Evolutionary conservation across 2,888 invertebrate species (phyloP).

Genomic region (Tipula lateralis): DNA sequence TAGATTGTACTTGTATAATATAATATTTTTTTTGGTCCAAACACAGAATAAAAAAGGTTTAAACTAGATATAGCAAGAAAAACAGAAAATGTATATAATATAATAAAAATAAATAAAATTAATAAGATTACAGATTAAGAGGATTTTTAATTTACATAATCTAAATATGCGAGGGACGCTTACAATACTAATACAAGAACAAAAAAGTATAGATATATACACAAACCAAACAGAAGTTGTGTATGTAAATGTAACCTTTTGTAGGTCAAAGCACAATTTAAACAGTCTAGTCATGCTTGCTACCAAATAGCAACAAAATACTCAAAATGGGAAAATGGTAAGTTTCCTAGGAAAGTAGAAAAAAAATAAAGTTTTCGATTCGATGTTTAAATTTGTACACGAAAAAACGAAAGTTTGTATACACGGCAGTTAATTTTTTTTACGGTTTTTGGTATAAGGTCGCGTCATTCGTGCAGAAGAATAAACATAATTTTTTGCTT

Average conservation of each 20-base stretch:
- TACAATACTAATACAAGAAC: background rate
- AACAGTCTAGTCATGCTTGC: conserved; percentile 9
- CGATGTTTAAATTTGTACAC: background rate
- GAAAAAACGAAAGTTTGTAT: background rate
- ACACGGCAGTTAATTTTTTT: background rate
- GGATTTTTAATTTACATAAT: conserved; percentile 19
- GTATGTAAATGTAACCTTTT: background rate
- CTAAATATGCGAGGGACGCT: background rate
- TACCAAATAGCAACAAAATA: background rate
- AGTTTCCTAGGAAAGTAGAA: background rate
- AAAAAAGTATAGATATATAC: background rate
- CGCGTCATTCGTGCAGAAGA: background rate
- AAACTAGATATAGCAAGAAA: background rate
- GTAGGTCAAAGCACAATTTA: background rate
- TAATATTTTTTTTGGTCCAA: background rate
- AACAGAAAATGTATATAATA: background rate
- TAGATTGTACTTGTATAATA: too few relatives aligned
- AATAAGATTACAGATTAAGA: conserved; percentile 24
- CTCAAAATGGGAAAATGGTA: background rate
- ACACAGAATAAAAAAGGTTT: background rate
- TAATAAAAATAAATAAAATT: background rate
- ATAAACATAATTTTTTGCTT: background rate
- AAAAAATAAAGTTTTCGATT: background rate
- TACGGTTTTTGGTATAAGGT: background rate
- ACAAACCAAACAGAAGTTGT: background rate